Conservation (phyloP, 2,888 invertebrate genomes). For the Bombyx huttoni region DNA sequence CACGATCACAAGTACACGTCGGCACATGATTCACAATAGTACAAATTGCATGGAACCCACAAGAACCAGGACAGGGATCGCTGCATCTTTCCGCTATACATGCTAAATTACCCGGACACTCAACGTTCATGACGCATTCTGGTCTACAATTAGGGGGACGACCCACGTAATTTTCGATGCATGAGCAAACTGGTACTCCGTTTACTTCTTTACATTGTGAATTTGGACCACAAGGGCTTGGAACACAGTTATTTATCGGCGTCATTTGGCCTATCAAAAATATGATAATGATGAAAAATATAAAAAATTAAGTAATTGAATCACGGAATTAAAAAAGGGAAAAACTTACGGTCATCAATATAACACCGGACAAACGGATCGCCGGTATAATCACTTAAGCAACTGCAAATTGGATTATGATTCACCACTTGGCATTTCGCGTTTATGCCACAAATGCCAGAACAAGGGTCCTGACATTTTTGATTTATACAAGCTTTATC, state of each 20-base stretch:
- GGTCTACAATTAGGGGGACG: slow-evolving; percentile 85
- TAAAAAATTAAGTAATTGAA: neutral
- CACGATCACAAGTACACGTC: slow-evolving; percentile 79
- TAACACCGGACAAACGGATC: slow-evolving; percentile 84
- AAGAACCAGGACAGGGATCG: slow-evolving; percentile 82
- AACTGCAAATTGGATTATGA: slow-evolving; percentile 86
- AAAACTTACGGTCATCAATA: slow-evolving; percentile 74
- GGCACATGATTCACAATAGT: slow-evolving; percentile 80
- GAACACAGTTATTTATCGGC: slow-evolving; percentile 75
- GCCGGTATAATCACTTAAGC: slow-evolving; percentile 77
- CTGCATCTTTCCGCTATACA: slow-evolving; percentile 81
- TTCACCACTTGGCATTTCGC: slow-evolving; percentile 84
- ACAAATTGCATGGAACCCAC: slow-evolving; percentile 81
- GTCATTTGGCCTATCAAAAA: slow-evolving; percentile 49
- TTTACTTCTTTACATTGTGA: slow-evolving; percentile 79
- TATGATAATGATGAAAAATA: slow-evolving; percentile 2
- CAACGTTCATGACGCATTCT: slow-evolving; percentile 80
- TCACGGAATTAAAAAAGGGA: neutral
- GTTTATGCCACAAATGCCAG: slow-evolving; percentile 82
- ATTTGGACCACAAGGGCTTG: slow-evolving; percentile 84
- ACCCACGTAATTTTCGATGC: slow-evolving; percentile 80
- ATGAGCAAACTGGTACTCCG: slow-evolving; percentile 81
- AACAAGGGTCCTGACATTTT: slow-evolving; percentile 84
- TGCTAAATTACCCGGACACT: slow-evolving; percentile 79
- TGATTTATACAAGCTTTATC: slow-evolving; percentile 83